Evolutionary conservation across 2,113 vertebrate genomes (phyloP).

Genomic region (Synodontis membranacea): DNA sequence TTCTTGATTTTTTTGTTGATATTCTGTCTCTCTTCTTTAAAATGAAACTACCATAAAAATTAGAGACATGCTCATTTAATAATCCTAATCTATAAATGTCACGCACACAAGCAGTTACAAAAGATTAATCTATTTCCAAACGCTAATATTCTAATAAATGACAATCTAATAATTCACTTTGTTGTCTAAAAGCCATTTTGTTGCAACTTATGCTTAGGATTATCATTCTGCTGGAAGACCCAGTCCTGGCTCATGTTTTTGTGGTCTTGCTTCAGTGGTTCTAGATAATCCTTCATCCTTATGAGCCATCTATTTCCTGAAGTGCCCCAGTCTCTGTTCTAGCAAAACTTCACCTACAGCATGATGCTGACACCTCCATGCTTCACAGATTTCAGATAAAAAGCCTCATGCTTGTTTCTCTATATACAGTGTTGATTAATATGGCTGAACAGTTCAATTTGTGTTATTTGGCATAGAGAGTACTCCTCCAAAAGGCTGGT

Average conservation of each 20-base stretch:
- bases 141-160: neutral
- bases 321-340: neutral
- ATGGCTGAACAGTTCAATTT: neutral
- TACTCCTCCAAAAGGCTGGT: neutral
- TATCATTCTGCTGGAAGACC: neutral
- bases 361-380: neutral
- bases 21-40: too few species aligned
- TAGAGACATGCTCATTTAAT: too few species aligned
- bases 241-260: neutral
- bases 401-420: neutral
- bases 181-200: neutral
- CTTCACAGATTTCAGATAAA: neutral
- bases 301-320: neutral
- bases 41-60: too few species aligned
- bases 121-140: neutral
- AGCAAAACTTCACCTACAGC: neutral
- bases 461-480: neutral
- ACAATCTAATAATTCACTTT: neutral
- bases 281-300: neutral
- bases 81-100: too few species aligned
- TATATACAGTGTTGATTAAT: neutral
- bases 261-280: neutral
- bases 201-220: neutral
- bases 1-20: too few species aligned
- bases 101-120: too few species aligned